Conservation (phyloP, 1,140 invertebrate genomes). For the Zaprionus nigranus region DNA sequence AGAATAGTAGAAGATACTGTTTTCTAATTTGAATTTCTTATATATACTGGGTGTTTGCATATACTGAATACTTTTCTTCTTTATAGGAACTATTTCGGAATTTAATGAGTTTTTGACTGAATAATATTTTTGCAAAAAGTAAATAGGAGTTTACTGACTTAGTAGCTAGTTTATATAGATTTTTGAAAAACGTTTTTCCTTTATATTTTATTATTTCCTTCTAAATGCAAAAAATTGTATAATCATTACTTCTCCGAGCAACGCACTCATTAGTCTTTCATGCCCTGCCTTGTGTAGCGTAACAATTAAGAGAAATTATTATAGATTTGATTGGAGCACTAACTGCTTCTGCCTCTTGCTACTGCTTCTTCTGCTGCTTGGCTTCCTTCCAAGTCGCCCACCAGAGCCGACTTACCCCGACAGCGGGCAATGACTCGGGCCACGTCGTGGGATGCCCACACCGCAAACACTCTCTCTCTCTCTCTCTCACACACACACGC, state of each 20-base stretch:
- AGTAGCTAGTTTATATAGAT: background rate
- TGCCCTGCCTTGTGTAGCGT: conserved; percentile 38
- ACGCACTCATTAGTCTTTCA: conserved; percentile 1
- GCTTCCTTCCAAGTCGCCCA: conserved; percentile 55
- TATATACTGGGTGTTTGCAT: too few relatives aligned
- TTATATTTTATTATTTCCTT: background rate
- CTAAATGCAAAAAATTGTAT: background rate
- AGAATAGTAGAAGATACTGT: background rate
- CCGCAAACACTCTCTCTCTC: background rate
- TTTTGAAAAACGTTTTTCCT: background rate
- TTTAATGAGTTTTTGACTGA: too few relatives aligned
- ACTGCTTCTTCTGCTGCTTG: conserved; percentile 52
- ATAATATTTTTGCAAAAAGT: too few relatives aligned
- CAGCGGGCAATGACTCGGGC: conserved; percentile 13
- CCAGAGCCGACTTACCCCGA: conserved; percentile 21
- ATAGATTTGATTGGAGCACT: conserved; percentile 74
- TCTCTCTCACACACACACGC: background rate
- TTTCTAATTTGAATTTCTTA: background rate
- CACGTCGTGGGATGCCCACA: conserved; percentile 1
- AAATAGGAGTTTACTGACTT: too few relatives aligned
- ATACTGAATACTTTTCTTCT: too few relatives aligned
- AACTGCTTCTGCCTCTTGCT: conserved; percentile 34
- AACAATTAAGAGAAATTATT: conserved; percentile 79
- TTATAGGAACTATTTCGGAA: too few relatives aligned
- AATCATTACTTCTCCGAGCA: background rate